These are phyloP conservation scores for Antechinus stuartii DNA, from an alignment of 2,113 vertebrate genomes.

Conservation along the genomic window DNA sequence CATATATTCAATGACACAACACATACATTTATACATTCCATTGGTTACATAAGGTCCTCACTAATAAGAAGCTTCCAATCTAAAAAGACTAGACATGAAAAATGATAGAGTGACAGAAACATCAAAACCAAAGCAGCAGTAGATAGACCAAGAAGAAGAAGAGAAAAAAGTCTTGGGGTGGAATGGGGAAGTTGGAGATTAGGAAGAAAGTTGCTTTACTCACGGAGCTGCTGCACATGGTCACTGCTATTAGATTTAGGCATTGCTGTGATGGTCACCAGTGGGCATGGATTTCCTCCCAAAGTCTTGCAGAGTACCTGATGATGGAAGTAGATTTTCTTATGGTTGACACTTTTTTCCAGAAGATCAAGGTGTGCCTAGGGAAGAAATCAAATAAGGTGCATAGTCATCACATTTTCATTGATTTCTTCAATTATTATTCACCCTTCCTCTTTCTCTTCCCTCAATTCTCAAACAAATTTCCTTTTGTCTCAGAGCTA, in stretches of 20 bases:
- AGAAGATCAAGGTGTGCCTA: constrained; percentile 92
- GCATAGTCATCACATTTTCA: background rate
- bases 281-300: constrained; percentile 90
- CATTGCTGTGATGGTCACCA: constrained; percentile 94
- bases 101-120: background rate
- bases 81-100: background rate
- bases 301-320: constrained; percentile 89
- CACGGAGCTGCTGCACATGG: constrained; percentile 90
- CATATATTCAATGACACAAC: background rate
- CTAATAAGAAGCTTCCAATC: background rate
- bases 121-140: background rate
- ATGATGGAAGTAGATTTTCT: constrained; percentile 89
- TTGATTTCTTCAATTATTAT: background rate
- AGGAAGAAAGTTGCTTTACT: constrained; percentile 78
- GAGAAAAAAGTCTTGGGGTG: background rate
- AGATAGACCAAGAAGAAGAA: background rate
- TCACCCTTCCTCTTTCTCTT: background rate
- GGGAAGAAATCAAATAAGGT: constrained; percentile 57
- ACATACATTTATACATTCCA: background rate
- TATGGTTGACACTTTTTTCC: constrained; percentile 84
- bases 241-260: constrained; percentile 85
- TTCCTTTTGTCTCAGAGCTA: background rate
- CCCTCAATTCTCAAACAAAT: background rate
- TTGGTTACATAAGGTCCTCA: background rate
- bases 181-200: background rate